Percentiles rank a stretch among this genome's conserved stretches.
Conservation (phyloP, 2,888 invertebrate genomes). For the Lasioglossum villosulum region DNA sequence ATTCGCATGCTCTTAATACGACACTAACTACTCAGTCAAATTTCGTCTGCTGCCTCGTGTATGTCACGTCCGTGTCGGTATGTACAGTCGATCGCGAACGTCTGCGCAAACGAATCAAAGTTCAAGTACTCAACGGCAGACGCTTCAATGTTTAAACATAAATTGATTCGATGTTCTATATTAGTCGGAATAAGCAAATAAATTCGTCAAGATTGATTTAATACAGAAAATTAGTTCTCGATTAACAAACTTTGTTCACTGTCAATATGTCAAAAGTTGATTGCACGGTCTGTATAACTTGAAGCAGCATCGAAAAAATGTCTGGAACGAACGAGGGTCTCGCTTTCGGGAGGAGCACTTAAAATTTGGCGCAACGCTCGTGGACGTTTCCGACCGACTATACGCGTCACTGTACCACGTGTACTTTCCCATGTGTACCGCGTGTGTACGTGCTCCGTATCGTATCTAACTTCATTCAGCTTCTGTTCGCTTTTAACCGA, state of each 20-base stretch:
- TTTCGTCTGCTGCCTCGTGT: constrained; percentile 64
- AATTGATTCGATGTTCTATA: background rate
- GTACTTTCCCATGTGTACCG: background rate
- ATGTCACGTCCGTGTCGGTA: background rate
- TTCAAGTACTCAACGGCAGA: background rate
- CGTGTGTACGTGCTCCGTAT: constrained; percentile 20
- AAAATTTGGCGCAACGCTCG: background rate
- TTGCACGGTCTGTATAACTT: background rate
- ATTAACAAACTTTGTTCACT: background rate
- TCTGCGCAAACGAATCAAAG: background rate
- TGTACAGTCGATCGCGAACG: background rate
- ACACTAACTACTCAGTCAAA: constrained; percentile 80
- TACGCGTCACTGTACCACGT: background rate
- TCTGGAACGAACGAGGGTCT: background rate
- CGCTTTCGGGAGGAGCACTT: background rate
- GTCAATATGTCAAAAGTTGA: too few species aligned
- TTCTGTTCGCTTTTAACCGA: constrained; percentile 48
- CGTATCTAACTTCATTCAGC: constrained; percentile 41
- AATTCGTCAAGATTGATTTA: background rate
- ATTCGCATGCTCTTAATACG: constrained; percentile 65
- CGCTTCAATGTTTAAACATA: too few species aligned
- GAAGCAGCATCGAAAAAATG: background rate
- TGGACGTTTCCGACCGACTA: background rate
- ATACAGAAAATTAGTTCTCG: background rate
- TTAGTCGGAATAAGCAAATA: too few species aligned